A percentile compares a stretch with the other conserved stretches of the same genome.
These are phyloP conservation scores for Drosophila repleta DNA, from an alignment of 1,140 invertebrate genomes.

Conservation along the genomic window DNA sequence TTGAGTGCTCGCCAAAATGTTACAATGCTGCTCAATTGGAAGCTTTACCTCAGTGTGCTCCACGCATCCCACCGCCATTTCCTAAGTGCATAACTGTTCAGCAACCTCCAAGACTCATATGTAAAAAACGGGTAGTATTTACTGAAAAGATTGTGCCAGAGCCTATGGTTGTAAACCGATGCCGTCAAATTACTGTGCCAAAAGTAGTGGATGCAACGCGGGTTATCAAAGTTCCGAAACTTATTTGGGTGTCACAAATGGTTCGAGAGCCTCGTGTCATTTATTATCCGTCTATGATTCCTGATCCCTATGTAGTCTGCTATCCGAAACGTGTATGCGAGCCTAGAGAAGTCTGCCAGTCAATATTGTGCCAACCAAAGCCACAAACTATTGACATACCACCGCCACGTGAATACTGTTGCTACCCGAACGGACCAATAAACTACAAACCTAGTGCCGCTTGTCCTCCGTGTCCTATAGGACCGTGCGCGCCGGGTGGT, in stretches of 20 bases:
- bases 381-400: slow-evolving; percentile 65
- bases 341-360: slow-evolving; percentile 65
- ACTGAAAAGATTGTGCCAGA: slow-evolving; percentile 59
- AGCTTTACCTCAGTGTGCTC: slow-evolving; percentile 64
- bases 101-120: slow-evolving; percentile 61
- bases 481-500: slow-evolving; percentile 42
- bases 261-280: slow-evolving; percentile 59
- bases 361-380: slow-evolving; percentile 67
- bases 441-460: slow-evolving; percentile 56
- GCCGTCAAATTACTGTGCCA: slow-evolving; percentile 57
- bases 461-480: slow-evolving; percentile 58
- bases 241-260: slow-evolving; percentile 64
- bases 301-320: slow-evolving; percentile 67
- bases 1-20: slow-evolving; percentile 59
- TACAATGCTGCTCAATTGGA: slow-evolving; percentile 55
- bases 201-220: slow-evolving; percentile 61
- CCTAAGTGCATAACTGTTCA: slow-evolving; percentile 64
- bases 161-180: slow-evolving; percentile 65
- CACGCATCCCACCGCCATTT: slow-evolving; percentile 54
- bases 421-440: slow-evolving; percentile 62
- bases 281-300: slow-evolving; percentile 64
- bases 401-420: slow-evolving; percentile 62
- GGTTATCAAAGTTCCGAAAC: slow-evolving; percentile 58
- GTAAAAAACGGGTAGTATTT: slow-evolving; percentile 60
- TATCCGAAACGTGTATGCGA: slow-evolving; percentile 61